Conservation (phyloP, 2,797 vertebrate species). For the Poecilia picta region DNA sequence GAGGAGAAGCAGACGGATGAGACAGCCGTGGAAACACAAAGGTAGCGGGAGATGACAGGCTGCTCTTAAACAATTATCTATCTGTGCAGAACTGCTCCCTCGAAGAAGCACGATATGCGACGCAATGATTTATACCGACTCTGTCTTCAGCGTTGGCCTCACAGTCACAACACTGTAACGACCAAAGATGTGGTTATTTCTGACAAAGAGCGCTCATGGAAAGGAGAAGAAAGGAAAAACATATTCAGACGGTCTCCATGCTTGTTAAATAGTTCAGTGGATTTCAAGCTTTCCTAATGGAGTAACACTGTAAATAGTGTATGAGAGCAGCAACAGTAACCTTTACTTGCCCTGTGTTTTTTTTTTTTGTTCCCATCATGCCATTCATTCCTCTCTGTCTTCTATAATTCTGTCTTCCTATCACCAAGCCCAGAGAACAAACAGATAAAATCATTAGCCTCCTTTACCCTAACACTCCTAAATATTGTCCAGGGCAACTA, state of each 20-base stretch:
- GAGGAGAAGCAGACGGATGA: slow-evolving; percentile 59
- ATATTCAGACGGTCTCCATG: slow-evolving; percentile 52
- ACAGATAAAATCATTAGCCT: not conserved
- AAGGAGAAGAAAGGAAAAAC: slow-evolving; percentile 7
- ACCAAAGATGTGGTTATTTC: slow-evolving; percentile 66
- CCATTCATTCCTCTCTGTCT: slow-evolving; percentile 32
- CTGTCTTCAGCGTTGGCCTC: slow-evolving; percentile 53
- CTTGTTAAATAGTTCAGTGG: slow-evolving; percentile 59
- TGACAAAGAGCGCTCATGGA: slow-evolving; percentile 53
- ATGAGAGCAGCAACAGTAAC: slow-evolving; percentile 67
- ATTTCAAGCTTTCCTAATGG: slow-evolving; percentile 56
- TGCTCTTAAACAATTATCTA: slow-evolving; percentile 69
- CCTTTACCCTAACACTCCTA: not conserved
- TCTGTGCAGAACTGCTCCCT: slow-evolving; percentile 47
- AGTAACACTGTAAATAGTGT: slow-evolving; percentile 64
- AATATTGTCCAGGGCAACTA: not conserved
- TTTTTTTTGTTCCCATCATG: slow-evolving; percentile 33
- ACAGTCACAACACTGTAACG: slow-evolving; percentile 61
- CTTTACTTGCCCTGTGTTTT: slow-evolving; percentile 54
- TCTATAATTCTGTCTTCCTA: slow-evolving; percentile 15
- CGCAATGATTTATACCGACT: slow-evolving; percentile 59
- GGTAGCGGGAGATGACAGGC: slow-evolving; percentile 70
- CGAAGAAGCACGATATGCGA: slow-evolving; percentile 46
- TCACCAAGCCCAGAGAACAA: slow-evolving; percentile 43
- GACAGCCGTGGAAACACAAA: slow-evolving; percentile 64